These are phyloP conservation scores for Ptilorrhoa leucosticta DNA, from an alignment of 2,113 vertebrate genomes.

Conservation along the genomic window DNA sequence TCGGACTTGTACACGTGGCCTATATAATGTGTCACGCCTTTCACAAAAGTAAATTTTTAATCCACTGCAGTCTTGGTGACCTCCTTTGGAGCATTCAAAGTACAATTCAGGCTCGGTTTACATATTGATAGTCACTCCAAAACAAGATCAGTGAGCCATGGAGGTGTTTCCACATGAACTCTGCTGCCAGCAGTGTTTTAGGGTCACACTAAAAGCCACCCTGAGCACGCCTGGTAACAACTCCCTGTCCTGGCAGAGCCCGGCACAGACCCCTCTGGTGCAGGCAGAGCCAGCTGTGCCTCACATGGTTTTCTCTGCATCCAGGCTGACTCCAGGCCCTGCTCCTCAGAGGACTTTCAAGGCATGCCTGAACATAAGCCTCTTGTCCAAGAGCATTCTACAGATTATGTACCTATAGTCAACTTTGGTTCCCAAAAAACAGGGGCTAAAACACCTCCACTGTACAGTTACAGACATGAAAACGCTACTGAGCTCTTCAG, in stretches of 20 bases:
- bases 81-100: conserved; percentile 46
- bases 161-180: neutral
- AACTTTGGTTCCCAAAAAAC: neutral
- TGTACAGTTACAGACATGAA: neutral
- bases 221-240: neutral
- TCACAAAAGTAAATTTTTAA: conserved; percentile 30
- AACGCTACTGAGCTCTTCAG: neutral
- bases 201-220: neutral
- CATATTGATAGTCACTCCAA: conserved; percentile 36
- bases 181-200: neutral
- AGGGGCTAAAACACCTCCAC: neutral
- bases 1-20: neutral
- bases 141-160: neutral
- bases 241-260: neutral
- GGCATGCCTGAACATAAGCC: neutral
- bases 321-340: neutral
- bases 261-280: neutral
- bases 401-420: neutral
- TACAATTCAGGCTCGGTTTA: conserved; percentile 38
- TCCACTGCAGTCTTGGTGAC: conserved; percentile 29
- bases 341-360: neutral
- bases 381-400: neutral
- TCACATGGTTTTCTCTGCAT: neutral
- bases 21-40: neutral
- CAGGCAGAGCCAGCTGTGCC: neutral